Evolutionary conservation across 2,113 vertebrate genomes (phyloP).

Genomic region (Dipodomys stephensi): DNA sequence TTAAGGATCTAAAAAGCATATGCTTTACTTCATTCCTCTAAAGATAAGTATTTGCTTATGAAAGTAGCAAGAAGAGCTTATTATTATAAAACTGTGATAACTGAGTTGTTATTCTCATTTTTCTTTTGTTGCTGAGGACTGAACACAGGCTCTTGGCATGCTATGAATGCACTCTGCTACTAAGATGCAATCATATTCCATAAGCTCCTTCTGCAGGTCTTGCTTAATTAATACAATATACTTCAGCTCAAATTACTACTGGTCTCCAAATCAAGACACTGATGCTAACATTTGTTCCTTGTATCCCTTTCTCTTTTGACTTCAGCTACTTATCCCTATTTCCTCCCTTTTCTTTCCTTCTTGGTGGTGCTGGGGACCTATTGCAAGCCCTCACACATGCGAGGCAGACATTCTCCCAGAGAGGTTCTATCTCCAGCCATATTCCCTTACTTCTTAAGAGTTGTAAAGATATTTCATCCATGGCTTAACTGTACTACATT

Average conservation of each 20-base stretch:
- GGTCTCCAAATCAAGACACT: neutral
- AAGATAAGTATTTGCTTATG: too few species aligned
- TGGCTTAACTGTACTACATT: neutral
- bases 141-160: neutral
- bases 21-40: neutral
- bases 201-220: neutral
- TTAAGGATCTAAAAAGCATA: neutral
- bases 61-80: too few species aligned
- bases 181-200: neutral
- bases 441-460: neutral
- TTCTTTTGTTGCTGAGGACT: neutral
- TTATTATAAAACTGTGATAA: neutral
- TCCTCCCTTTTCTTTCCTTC: neutral
- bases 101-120: too few species aligned
- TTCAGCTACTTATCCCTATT: neutral
- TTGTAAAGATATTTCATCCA: neutral
- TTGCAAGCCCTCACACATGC: neutral
- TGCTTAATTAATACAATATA: neutral
- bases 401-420: too few species aligned
- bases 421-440: too few species aligned
- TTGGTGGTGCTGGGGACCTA: neutral
- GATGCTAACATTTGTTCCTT: neutral
- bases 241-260: neutral
- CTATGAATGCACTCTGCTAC: neutral
- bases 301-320: neutral